Evolutionary conservation across 2,113 vertebrate species (phyloP).

Genomic region (Pao palembangensis): DNA sequence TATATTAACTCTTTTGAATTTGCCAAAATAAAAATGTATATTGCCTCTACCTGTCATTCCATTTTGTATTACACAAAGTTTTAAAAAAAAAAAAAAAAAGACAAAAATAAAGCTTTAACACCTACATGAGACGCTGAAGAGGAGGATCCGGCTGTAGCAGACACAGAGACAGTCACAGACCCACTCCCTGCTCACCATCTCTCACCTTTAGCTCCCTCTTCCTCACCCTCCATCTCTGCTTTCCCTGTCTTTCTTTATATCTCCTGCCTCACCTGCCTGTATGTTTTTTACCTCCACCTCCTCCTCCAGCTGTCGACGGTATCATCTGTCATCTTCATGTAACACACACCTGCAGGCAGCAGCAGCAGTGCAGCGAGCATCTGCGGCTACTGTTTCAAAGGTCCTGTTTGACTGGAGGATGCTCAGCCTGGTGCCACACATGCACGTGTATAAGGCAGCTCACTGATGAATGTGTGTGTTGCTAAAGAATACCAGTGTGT

Average conservation of each 20-base stretch:
- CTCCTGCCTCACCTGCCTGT: constrained; percentile 34
- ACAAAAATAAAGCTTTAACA: background rate
- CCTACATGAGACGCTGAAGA: constrained; percentile 96
- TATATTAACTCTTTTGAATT: no score
- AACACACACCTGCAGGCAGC: constrained; percentile 74
- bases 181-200: constrained; percentile 91
- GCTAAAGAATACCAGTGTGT: background rate
- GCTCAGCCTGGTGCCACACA: background rate
- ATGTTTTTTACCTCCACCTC: background rate
- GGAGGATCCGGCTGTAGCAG: constrained; percentile 86
- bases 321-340: constrained; percentile 74
- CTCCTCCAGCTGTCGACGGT: constrained; percentile 24
- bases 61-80: background rate
- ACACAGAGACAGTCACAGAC: constrained; percentile 92
- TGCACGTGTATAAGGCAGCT: background rate
- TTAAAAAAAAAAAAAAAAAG: background rate
- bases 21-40: background rate
- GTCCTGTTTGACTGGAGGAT: constrained; percentile 30
- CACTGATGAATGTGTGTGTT: background rate
- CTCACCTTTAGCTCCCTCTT: constrained; percentile 32
- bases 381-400: constrained; percentile 61
- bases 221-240: constrained; percentile 24
- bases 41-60: background rate
- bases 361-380: constrained; percentile 50
- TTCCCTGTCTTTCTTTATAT: constrained; percentile 10